These are phyloP conservation scores for Aporophyla lueneburgensis DNA, from an alignment of 2,888 invertebrate species.

Conservation along the genomic window DNA sequence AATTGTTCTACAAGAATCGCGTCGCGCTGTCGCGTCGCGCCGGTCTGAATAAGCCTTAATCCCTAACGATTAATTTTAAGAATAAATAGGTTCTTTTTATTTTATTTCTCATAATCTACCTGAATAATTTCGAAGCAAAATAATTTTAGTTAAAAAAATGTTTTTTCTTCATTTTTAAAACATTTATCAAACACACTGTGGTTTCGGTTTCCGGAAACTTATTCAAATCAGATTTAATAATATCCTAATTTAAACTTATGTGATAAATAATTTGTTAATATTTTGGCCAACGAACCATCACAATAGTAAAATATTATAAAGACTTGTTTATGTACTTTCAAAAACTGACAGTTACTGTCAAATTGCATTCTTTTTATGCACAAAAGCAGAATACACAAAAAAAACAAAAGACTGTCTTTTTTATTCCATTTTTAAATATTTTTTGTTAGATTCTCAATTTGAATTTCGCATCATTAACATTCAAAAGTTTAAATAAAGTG, in stretches of 20 bases:
- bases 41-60: too few relatives aligned
- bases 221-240: not conserved
- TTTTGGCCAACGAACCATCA: not conserved
- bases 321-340: not conserved
- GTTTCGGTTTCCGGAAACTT: not conserved
- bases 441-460: not conserved
- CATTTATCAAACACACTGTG: not conserved
- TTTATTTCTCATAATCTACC: not conserved
- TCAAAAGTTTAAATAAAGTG: not conserved
- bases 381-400: too few relatives aligned
- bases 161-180: not conserved
- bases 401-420: not conserved
- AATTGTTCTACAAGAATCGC: too few relatives aligned
- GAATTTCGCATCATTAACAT: not conserved
- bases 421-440: not conserved
- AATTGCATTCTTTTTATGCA: not conserved
- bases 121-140: not conserved
- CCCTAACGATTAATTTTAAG: not conserved
- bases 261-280: not conserved
- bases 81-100: not conserved
- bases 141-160: too few relatives aligned
- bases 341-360: not conserved
- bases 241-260: not conserved
- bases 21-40: too few relatives aligned
- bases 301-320: not conserved